phyloP scores from a whole-genome alignment of 2,113 vertebrate species.

The Macquaria australasica region DNA sequence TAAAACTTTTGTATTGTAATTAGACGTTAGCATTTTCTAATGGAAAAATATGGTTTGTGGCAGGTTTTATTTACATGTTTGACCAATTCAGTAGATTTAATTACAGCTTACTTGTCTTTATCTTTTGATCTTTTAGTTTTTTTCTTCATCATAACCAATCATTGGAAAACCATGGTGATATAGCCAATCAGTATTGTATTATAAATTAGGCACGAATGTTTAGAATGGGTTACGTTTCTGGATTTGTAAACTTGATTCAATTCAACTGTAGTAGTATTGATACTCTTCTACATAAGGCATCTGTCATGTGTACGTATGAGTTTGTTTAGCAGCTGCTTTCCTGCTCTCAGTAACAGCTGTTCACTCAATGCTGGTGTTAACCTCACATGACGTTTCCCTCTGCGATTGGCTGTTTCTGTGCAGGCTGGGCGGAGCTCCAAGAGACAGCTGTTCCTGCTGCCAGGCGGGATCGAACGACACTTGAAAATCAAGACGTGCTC shows the following conservation, averaged over 20 bases:
- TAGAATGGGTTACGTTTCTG: not conserved
- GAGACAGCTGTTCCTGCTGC: constrained; percentile 95
- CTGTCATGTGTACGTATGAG: constrained; percentile 14
- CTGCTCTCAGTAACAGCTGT: constrained; percentile 24
- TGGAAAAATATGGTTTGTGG: not conserved
- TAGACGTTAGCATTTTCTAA: too few species aligned
- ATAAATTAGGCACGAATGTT: not conserved
- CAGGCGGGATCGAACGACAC: constrained; percentile 93
- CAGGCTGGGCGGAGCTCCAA: constrained; percentile 97
- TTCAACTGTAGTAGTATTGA: not conserved
- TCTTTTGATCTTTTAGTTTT: not conserved
- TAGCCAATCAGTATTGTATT: not conserved
- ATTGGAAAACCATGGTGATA: not conserved
- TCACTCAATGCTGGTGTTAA: not conserved
- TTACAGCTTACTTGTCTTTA: not conserved
- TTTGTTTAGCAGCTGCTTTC: constrained; percentile 25
- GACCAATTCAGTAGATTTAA: not conserved
- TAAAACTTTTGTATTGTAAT: not conserved
- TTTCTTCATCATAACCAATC: not conserved
- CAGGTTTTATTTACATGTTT: not conserved
- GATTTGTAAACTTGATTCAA: not conserved
- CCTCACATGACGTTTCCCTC: not conserved
- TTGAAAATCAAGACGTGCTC: constrained; percentile 98
- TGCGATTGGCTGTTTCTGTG: constrained; percentile 34
- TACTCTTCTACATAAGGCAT: not conserved